These are phyloP conservation scores for Albula glossodonta DNA, from an alignment of 2,113 vertebrate species.

Conservation along the genomic window DNA sequence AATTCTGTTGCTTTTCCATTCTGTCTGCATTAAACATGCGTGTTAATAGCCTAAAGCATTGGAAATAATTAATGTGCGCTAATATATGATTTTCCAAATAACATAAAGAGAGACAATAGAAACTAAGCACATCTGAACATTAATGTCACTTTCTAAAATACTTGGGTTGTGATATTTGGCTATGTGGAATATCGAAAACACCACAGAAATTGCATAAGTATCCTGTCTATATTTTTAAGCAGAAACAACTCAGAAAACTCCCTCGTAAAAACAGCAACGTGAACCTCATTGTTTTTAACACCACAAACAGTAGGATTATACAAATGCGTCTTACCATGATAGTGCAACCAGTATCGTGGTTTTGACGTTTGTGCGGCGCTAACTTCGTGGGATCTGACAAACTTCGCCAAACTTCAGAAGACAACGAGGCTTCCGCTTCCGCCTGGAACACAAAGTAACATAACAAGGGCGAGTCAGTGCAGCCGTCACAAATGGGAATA, in stretches of 20 bases:
- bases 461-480: constrained; percentile 31
- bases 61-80: neutral
- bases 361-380: neutral
- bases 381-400: constrained; percentile 34
- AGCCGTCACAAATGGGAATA: neutral
- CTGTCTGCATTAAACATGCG: neutral
- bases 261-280: too few relatives aligned
- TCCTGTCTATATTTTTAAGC: too few relatives aligned
- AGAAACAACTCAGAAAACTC: too few relatives aligned
- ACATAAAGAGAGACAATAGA: neutral
- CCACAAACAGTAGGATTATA: neutral
- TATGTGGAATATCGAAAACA: too few relatives aligned
- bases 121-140: neutral
- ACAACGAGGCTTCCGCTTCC: constrained; percentile 54
- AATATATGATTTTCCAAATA: neutral
- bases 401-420: constrained; percentile 38
- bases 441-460: constrained; percentile 35
- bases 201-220: too few relatives aligned
- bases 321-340: constrained; percentile 25
- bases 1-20: too few relatives aligned
- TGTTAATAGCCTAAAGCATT: neutral
- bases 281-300: neutral
- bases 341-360: neutral
- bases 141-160: neutral
- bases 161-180: too few relatives aligned